Conservation (phyloP, 2,113 vertebrate species). For the Sarotherodon lohbergeri region DNA sequence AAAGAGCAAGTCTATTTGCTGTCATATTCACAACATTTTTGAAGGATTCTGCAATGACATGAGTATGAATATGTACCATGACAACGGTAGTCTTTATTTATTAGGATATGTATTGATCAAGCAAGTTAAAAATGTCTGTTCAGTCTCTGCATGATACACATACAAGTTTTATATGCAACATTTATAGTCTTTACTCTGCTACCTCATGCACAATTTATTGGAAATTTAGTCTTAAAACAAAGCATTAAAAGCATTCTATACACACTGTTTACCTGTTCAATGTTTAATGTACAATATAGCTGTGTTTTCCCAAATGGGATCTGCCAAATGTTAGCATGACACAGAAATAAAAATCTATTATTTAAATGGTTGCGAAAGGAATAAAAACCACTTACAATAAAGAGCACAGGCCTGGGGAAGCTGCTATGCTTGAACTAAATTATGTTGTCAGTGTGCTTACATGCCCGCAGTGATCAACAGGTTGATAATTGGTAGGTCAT, state of each 20-base stretch:
- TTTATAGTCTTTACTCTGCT: not conserved
- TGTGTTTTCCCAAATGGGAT: not conserved
- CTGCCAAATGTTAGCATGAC: not conserved
- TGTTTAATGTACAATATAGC: not conserved
- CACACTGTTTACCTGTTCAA: not conserved
- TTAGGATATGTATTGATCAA: accelerated
- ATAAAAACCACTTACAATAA: not conserved
- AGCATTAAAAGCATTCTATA: not conserved
- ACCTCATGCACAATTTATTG: not conserved
- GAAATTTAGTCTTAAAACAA: accelerated
- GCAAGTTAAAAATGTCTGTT: not conserved
- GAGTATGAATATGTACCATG: not conserved
- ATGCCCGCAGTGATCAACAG: not conserved
- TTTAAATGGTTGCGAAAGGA: not conserved
- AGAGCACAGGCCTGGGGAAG: not conserved
- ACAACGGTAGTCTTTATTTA: not conserved
- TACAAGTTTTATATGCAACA: not conserved
- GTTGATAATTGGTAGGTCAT: not conserved
- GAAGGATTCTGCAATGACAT: not conserved
- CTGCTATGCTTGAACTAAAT: not conserved
- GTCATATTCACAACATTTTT: not conserved
- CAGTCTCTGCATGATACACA: accelerated
- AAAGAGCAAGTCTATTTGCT: not conserved
- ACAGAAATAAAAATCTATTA: not conserved
- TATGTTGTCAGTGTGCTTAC: not conserved